phyloP scores from a whole-genome alignment of 2,888 invertebrate species.

The Ceratothoa steindachneri region DNA sequence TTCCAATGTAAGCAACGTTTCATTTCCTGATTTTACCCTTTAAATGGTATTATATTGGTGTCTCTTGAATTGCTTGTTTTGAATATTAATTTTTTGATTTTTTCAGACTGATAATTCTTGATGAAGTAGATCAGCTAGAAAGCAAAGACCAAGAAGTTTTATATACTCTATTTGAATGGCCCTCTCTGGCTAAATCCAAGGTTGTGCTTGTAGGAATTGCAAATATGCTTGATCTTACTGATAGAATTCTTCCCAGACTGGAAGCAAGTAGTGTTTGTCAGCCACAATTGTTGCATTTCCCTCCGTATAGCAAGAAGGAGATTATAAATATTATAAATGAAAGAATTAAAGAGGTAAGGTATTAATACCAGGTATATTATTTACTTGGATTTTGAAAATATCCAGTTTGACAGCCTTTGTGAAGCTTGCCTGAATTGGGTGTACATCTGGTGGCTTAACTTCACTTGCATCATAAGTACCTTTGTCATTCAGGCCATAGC shows the following conservation, averaged over 20 bases:
- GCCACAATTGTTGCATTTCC: slow-evolving; percentile 72
- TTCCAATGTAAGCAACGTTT: slow-evolving; percentile 26
- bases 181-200: slow-evolving; percentile 64
- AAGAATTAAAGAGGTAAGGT: slow-evolving; percentile 62
- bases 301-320: slow-evolving; percentile 85
- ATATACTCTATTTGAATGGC: slow-evolving; percentile 92
- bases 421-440: neutral
- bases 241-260: slow-evolving; percentile 78
- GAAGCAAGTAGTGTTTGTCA: slow-evolving; percentile 59
- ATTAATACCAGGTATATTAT: neutral
- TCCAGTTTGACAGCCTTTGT: neutral
- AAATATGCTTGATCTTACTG: slow-evolving; percentile 91
- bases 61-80: neutral
- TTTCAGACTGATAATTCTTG: slow-evolving; percentile 72
- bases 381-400: neutral
- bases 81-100: neutral
- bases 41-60: neutral
- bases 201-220: slow-evolving; percentile 86
- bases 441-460: no score
- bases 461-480: no score
- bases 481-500: no score
- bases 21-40: slow-evolving; percentile 31
- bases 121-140: slow-evolving; percentile 88
- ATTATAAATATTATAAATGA: slow-evolving; percentile 78
- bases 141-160: slow-evolving; percentile 77